Percentiles rank a stretch among this genome's conserved stretches.
Evolutionary conservation across 2,888 invertebrate genomes (phyloP).

Genomic region (Calliphora vomitoria): DNA sequence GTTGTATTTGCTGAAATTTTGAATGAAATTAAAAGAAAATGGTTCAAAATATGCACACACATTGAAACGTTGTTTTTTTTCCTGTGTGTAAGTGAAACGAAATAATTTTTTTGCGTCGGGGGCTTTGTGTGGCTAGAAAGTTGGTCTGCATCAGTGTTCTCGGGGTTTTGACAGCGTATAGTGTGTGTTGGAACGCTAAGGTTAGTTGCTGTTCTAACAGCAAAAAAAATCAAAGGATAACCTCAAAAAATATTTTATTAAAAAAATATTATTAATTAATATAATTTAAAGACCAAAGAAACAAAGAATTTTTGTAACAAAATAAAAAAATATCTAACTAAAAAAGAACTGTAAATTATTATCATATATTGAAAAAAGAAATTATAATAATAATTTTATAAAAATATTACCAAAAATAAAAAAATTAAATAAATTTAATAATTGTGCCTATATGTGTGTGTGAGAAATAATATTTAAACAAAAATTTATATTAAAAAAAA

Average conservation of each 20-base stretch:
- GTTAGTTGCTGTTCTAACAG: slow-evolving; percentile 81
- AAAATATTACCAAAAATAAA: not conserved
- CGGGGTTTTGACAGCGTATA: slow-evolving; percentile 85
- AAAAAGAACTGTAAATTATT: slow-evolving; percentile 4
- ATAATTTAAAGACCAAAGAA: slow-evolving; percentile 31
- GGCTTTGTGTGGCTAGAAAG: slow-evolving; percentile 83
- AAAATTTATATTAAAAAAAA: too few relatives aligned
- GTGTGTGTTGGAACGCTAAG: slow-evolving; percentile 85
- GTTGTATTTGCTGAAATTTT: slow-evolving; percentile 39
- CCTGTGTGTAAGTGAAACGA: slow-evolving; percentile 74
- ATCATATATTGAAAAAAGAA: slow-evolving; percentile 6
- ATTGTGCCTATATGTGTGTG: slow-evolving; percentile 69
- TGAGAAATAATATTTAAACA: slow-evolving; percentile 6
- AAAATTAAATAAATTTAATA: slow-evolving; percentile 46
- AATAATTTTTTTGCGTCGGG: slow-evolving; percentile 76
- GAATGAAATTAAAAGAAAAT: slow-evolving; percentile 50
- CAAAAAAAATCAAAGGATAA: slow-evolving; percentile 70
- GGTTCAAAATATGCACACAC: slow-evolving; percentile 43
- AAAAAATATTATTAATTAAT: slow-evolving; percentile 46
- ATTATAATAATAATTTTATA: slow-evolving; percentile 11
- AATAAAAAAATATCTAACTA: slow-evolving; percentile 20
- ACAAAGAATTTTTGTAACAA: slow-evolving; percentile 36
- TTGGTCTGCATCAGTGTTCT: slow-evolving; percentile 85
- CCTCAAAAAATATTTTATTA: slow-evolving; percentile 52
- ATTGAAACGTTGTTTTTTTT: slow-evolving; percentile 17